Evolutionary conservation across 2,888 invertebrate species (phyloP).

Genomic region (Acrobeloides nanus): DNA sequence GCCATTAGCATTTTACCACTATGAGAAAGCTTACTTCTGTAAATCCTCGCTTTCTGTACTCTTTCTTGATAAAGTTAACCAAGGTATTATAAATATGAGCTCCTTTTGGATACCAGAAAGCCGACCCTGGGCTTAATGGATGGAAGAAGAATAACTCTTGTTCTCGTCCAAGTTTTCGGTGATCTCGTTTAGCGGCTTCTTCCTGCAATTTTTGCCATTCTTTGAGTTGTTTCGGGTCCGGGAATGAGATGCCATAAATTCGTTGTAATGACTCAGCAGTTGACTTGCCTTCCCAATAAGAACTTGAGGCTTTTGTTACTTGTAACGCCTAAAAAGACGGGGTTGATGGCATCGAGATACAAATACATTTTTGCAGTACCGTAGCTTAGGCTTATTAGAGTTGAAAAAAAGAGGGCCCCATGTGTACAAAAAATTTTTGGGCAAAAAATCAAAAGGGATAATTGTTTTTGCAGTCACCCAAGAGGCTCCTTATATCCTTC

Average conservation of each 20-base stretch:
- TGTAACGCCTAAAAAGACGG: slow-evolving; percentile 31
- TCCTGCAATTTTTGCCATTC: slow-evolving; percentile 89
- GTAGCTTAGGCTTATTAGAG: too few species aligned
- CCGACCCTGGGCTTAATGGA: slow-evolving; percentile 91
- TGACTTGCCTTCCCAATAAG: slow-evolving; percentile 93
- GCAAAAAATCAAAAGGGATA: too few species aligned
- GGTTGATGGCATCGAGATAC: too few species aligned
- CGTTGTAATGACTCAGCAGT: slow-evolving; percentile 88
- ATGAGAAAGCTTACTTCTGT: slow-evolving; percentile 25
- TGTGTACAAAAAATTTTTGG: too few species aligned
- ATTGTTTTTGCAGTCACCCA: too few species aligned
- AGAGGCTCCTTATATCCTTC: too few species aligned
- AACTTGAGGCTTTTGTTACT: slow-evolving; percentile 61
- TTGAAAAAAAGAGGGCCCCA: too few species aligned
- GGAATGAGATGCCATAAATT: slow-evolving; percentile 92
- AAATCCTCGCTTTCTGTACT: slow-evolving; percentile 50
- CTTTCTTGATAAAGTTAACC: slow-evolving; percentile 70
- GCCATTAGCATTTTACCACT: not conserved
- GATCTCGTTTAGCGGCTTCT: slow-evolving; percentile 52
- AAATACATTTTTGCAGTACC: too few species aligned
- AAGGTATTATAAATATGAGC: slow-evolving; percentile 91
- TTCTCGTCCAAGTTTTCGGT: slow-evolving; percentile 62
- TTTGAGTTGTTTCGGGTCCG: slow-evolving; percentile 86
- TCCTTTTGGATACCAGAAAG: slow-evolving; percentile 94
- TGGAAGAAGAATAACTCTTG: slow-evolving; percentile 98